Percentiles rank a stretch among this genome's conserved stretches.
phyloP scores from a whole-genome alignment of 2,888 invertebrate species.

The Portevinia maculata region DNA sequence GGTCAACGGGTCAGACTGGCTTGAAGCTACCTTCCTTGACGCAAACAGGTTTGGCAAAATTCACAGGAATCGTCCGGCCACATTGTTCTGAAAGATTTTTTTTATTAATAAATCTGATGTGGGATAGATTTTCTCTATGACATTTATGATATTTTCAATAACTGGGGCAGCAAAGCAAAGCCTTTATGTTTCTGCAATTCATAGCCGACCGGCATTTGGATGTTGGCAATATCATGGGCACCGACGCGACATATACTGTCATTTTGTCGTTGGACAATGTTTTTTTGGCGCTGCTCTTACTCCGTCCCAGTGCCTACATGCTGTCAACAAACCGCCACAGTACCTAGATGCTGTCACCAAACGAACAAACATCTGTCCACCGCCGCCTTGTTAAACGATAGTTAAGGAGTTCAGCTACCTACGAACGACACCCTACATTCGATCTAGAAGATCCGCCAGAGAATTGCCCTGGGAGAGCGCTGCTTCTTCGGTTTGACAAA shows the following conservation, averaged over 20 bases:
- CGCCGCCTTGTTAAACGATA: no score
- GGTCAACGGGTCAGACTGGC: constrained; percentile 99
- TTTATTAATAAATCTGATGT: background rate
- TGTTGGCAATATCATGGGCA: constrained; percentile 97
- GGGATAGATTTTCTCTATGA: background rate
- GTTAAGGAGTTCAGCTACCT: no score
- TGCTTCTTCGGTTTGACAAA: no score
- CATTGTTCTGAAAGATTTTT: constrained; percentile 93
- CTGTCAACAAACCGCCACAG: no score
- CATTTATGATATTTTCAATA: constrained; percentile 98
- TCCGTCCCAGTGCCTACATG: no score
- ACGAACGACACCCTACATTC: no score
- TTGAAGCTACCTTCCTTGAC: constrained; percentile 97
- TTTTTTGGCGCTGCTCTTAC: no score
- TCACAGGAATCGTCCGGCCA: constrained; percentile 97
- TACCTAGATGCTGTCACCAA: no score
- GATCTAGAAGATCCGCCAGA: no score
- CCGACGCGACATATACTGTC: constrained; percentile 94
- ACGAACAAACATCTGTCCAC: no score
- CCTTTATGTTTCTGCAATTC: constrained; percentile 98
- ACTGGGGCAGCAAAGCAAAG: constrained; percentile 99
- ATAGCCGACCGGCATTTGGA: constrained; percentile 98
- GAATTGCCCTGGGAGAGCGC: no score
- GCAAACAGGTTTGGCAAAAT: constrained; percentile 97
- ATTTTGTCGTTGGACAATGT: constrained; percentile 89